Evolutionary conservation across 2,113 vertebrate genomes (phyloP).

Genomic region (Phrynosoma platyrhinos): DNA sequence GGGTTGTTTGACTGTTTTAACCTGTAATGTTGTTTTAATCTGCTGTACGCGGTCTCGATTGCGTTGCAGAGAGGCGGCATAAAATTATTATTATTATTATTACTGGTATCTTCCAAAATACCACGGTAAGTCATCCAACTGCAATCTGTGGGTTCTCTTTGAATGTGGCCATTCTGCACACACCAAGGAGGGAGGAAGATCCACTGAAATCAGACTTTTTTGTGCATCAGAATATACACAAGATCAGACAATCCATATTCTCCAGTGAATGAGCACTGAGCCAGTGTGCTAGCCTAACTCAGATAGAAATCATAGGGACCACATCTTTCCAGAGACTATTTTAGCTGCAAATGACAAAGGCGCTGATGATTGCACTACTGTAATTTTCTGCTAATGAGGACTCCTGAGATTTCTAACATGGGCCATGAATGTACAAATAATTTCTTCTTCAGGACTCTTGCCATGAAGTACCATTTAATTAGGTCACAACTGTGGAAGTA

Average conservation of each 20-base stretch:
- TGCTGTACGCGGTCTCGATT: too few species aligned
- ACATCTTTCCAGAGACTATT: conserved; percentile 44
- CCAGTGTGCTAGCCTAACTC: conserved; percentile 40
- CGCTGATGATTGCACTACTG: conserved; percentile 52
- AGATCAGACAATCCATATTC: background rate
- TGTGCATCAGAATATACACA: background rate
- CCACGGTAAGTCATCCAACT: too few species aligned
- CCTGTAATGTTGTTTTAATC: too few species aligned
- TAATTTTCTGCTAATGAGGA: conserved; percentile 69
- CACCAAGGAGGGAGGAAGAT: too few species aligned
- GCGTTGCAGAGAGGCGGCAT: too few species aligned
- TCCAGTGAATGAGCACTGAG: conserved; percentile 15
- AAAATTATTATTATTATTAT: too few species aligned
- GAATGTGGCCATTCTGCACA: background rate
- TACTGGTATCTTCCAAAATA: background rate
- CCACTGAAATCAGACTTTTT: background rate
- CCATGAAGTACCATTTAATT: conserved; percentile 57
- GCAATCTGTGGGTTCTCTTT: background rate
- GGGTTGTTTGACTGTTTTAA: too few species aligned
- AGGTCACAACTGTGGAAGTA: conserved; percentile 56
- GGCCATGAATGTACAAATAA: conserved; percentile 57
- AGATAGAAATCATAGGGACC: conserved; percentile 40
- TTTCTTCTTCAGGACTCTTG: conserved; percentile 52
- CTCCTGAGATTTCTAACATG: conserved; percentile 61
- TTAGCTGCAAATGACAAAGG: conserved; percentile 66